These are phyloP conservation scores for Geodia barretti DNA, from an alignment of 37 sponge, comb jelly and placozoan species.

Conservation along the genomic window DNA sequence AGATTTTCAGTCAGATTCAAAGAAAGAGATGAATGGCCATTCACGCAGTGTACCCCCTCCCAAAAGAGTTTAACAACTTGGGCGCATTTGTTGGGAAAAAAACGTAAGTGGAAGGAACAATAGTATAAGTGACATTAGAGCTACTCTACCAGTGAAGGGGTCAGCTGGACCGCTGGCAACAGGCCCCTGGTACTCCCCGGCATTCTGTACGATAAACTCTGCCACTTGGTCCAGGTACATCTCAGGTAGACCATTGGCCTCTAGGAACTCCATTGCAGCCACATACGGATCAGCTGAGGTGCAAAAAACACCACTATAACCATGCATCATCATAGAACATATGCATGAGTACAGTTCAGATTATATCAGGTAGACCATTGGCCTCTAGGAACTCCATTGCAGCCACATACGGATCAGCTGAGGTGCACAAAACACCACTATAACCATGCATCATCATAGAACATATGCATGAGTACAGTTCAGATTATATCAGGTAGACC, in stretches of 20 bases:
- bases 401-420: conserved; percentile 79
- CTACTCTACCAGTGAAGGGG: conserved; percentile 81
- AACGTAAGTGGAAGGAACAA: too few species aligned
- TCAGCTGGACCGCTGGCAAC: conserved; percentile 17
- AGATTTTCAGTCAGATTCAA: too few species aligned
- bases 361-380: conserved; percentile 57
- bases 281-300: conserved; percentile 71
- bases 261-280: conserved; percentile 79
- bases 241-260: conserved; percentile 60
- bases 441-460: too few species aligned
- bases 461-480: neutral
- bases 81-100: too few species aligned
- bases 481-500: conserved; percentile 43
- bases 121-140: neutral
- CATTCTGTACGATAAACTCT: conserved; percentile 72
- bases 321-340: too few species aligned
- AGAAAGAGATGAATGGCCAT: too few species aligned
- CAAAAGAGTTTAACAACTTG: too few species aligned
- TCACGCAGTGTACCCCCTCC: too few species aligned
- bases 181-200: conserved; percentile 44
- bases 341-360: neutral
- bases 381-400: conserved; percentile 77
- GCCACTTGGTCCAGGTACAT: conserved; percentile 83
- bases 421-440: neutral
- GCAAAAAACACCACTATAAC: neutral